Evolutionary conservation across 2,888 invertebrate species (phyloP), one percentile per base, ranked within the genome.

Genomic region (Hybos culiciformis): DNA sequence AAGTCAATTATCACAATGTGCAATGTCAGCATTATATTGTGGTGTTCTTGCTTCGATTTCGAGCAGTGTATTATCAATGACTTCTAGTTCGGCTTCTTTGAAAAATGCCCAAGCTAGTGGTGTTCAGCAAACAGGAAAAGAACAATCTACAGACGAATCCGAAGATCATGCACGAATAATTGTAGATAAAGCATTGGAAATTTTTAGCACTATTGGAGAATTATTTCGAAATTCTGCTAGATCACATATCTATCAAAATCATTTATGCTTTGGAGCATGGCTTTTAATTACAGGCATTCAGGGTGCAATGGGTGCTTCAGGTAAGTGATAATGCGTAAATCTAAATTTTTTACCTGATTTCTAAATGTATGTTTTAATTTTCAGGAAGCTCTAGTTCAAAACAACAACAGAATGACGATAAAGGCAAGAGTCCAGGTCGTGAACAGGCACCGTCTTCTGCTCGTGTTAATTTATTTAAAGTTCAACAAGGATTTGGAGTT

Each of bases 211-310:
- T 51, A 80, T 91, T 46, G 83, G 86, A 3, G 77, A 76, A 49
- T 79, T 82, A 29, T 83, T 92, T 53, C 83, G 82, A 59, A 76
- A 75, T 42, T 91, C 91, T 5, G 87, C 91, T 0, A 74, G 91
- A 53, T 86, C 88, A 39, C 63, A 87, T 80, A 76, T 86, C 37
- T 79, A 86, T 55, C 91, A 92, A 68, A 93, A 93, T 67, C 83
- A 91, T 62, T 71, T 90, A 47, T 75, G 91, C 67, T 80, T 90
- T 52, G 90, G 88, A 8, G 80, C 84, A 1, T 92, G 92, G 91
- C 72, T 91, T 42, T 67, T 92, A 41, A 75, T 91, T 17, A 83
- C 83, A 41, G 92, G 92, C 1, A 72, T 93, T 17, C 90, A 92
- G 62, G 82, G 83, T 47, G 84, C 86, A 46, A 69, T 87, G 42